These are phyloP conservation scores for Tapirus indicus DNA, from an alignment of 2,797 vertebrate genomes.

Conservation along the genomic window DNA sequence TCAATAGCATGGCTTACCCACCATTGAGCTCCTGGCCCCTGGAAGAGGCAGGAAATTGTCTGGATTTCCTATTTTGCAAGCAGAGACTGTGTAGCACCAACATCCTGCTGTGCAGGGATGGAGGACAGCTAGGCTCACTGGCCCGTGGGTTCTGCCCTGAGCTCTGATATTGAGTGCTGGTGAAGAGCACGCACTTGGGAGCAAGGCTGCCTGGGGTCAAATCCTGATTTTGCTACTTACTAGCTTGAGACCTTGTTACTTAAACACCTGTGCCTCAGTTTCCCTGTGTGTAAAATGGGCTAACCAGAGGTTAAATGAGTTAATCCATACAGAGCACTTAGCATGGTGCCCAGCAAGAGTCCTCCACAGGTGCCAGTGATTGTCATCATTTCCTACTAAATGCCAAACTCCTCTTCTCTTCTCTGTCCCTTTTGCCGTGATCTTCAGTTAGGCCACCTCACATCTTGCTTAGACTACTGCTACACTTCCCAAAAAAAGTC, in stretches of 20 bases:
- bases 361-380: fast-evolving
- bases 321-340: fast-evolving
- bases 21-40: neutral
- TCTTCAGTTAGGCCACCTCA: neutral
- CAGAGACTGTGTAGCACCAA: fast-evolving
- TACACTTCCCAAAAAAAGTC: neutral
- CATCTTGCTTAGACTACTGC: too few relatives aligned
- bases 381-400: neutral
- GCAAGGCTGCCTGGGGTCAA: neutral
- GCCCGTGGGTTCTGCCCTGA: neutral
- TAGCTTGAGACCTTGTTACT: neutral
- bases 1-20: neutral
- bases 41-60: neutral
- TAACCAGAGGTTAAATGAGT: neutral
- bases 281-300: neutral
- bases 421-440: neutral
- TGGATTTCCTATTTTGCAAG: neutral
- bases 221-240: neutral
- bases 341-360: neutral
- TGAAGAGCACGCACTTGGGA: neutral
- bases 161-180: neutral
- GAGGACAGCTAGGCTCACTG: too few relatives aligned
- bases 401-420: neutral
- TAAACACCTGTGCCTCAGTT: neutral
- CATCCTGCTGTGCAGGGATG: fast-evolving